Evolutionary conservation across 2,113 vertebrate species (phyloP), one percentile per base, ranked within the genome.

Genomic region (Echinops telfairi): DNA sequence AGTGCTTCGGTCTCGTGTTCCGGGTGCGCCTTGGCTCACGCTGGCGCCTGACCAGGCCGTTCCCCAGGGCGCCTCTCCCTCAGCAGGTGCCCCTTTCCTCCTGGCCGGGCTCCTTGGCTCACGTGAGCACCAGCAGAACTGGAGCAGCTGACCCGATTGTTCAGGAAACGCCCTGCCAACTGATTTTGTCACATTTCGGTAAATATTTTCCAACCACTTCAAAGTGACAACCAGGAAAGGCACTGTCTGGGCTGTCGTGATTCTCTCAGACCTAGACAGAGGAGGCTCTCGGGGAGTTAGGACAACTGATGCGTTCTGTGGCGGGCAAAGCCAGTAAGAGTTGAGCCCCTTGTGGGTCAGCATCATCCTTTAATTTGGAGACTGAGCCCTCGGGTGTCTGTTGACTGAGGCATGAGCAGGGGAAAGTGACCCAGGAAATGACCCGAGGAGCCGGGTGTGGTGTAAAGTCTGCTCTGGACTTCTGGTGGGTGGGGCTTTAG

Each of bases 161-260:
- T 53, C 36, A 53, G 77, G 80, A 58, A 64, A 23, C n/a, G 68
- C 36, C 0, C 3, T 31, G 36, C 79, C 31, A 4, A 1, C 27
- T 8, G 64, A 27, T 9, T 78, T 73, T 68, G 66, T 31, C 36
- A 19, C 15, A 43, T 90, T 84, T 85, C 73, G 33, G 79, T 77
- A 88, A 95, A 58, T 83, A 62, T 70, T 76, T 86, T 53, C 84
- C 19, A 80, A 25, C 8, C 29, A n/a, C n/a, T 84, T 80, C 36
- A 19, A 33, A 23, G 53, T 36, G 82, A 75, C 2, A 71, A 40
- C 43, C 68, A 29, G 40, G 87, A 64, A 76, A 31, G 71, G 64
- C 2, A 25, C 57, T 1, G 19, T 31, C 22, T 83, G 12, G 78
- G 29, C 11, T 31, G 31, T 19, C 19, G 17, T 22, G 78, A 80